Percentiles rank a stretch among this genome's conserved stretches.
Evolutionary conservation across 2,113 vertebrate species (phyloP).

Genomic region (Bagarius yarrelli): DNA sequence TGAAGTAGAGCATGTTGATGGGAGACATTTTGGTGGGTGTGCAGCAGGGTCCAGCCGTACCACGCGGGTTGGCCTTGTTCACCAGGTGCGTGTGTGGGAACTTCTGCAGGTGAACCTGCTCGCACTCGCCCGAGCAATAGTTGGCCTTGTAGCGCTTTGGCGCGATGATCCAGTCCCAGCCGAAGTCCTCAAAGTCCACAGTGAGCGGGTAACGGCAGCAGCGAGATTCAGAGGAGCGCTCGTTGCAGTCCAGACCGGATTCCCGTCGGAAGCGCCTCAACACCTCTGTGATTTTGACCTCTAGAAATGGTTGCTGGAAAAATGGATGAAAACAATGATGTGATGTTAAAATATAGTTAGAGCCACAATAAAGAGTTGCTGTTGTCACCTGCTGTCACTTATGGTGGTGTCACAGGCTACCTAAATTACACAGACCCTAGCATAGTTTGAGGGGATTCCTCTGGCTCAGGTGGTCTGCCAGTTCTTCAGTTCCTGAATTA

Average conservation of each 20-base stretch:
- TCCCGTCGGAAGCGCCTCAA: constrained; percentile 80
- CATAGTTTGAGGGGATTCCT: too few relatives aligned
- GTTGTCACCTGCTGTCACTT: too few relatives aligned
- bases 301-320: constrained; percentile 82
- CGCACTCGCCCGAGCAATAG: constrained; percentile 87
- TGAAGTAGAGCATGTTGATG: constrained; percentile 91
- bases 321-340: not conserved
- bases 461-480: too few relatives aligned
- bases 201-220: constrained; percentile 87
- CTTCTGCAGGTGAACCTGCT: constrained; percentile 86
- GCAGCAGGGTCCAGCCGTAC: constrained; percentile 84
- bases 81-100: constrained; percentile 86
- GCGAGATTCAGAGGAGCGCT: constrained; percentile 81
- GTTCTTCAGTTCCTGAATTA: too few relatives aligned
- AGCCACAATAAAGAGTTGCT: too few relatives aligned
- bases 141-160: constrained; percentile 91
- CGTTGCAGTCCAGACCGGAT: constrained; percentile 83
- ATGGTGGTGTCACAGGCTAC: too few relatives aligned
- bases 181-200: constrained; percentile 87
- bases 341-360: too few relatives aligned
- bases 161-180: constrained; percentile 91
- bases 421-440: too few relatives aligned
- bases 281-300: constrained; percentile 83
- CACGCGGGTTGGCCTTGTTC: constrained; percentile 83
- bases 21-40: constrained; percentile 89